Percentiles rank a stretch among this genome's conserved stretches.
phyloP scores from a whole-genome alignment of 2,113 vertebrate species.

The Ariopsis seemanni region DNA sequence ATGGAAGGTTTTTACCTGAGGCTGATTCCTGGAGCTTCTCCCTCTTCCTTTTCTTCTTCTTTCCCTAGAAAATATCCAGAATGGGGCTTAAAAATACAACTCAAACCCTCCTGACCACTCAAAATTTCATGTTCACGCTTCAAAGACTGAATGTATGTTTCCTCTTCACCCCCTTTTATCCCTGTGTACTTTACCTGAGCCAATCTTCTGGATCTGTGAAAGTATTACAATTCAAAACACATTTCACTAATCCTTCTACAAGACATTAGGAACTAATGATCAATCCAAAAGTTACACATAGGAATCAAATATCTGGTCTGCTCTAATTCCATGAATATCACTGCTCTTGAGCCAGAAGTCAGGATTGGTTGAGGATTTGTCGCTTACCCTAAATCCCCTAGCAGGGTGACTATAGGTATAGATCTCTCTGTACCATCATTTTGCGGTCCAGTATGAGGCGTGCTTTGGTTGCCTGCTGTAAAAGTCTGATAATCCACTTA shows the following conservation, averaged over 20 bases:
- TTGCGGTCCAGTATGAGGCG: conserved; percentile 75
- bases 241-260: conserved; percentile 2
- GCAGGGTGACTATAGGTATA: conserved; percentile 74
- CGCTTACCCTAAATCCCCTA: conserved; percentile 73
- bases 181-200: not conserved
- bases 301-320: conserved; percentile 52
- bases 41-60: conserved; percentile 99
- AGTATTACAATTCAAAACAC: conserved; percentile 10
- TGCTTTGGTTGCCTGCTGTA: conserved; percentile 79
- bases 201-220: not conserved
- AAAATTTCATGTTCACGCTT: conserved; percentile 63
- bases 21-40: conserved; percentile 97
- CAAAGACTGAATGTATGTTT: conserved; percentile 43
- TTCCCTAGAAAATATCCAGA: conserved; percentile 85
- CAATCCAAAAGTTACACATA: conserved; percentile 63
- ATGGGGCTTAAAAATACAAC: conserved; percentile 75
- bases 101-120: conserved; percentile 77
- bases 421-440: conserved; percentile 71
- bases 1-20: conserved; percentile 77
- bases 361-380: conserved; percentile 70
- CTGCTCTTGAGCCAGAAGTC: conserved; percentile 61
- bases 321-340: conserved; percentile 61
- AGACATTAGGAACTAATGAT: conserved; percentile 58
- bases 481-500: conserved; percentile 80
- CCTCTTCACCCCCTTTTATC: not conserved